Conservation (phyloP, 2,888 invertebrate species). For the Dicroscelio sp. region DNA sequence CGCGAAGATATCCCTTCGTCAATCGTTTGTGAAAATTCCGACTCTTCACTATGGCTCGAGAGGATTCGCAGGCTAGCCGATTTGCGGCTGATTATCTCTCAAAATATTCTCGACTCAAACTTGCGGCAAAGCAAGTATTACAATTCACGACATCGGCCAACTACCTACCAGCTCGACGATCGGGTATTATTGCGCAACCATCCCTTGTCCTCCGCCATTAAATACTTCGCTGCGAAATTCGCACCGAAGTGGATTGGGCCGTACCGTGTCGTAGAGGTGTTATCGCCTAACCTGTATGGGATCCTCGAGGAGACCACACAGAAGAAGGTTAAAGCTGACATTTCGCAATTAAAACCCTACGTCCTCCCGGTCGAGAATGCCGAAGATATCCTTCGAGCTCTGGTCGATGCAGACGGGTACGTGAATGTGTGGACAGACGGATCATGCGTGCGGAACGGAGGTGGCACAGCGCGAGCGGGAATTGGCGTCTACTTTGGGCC, state of each 20-base stretch:
- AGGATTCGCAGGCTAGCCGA: neutral
- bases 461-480: neutral
- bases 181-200: neutral
- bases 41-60: too few species aligned
- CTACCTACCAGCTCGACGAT: too few species aligned
- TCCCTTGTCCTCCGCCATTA: neutral
- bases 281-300: neutral
- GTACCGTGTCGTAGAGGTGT: neutral
- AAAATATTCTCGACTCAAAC: neutral
- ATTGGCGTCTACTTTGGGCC: slow-evolving; percentile 21
- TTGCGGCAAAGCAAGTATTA: neutral
- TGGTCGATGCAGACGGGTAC: neutral
- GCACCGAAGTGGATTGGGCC: slow-evolving; percentile 18
- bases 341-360: slow-evolving; percentile 27
- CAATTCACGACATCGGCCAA: neutral
- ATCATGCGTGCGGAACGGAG: neutral
- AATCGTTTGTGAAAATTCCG: too few species aligned
- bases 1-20: neutral
- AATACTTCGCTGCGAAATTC: slow-evolving; percentile 22
- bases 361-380: neutral
- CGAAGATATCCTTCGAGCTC: neutral
- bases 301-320: neutral
- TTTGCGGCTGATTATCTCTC: neutral
- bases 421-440: slow-evolving; percentile 31
- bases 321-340: neutral